A percentile compares a stretch with the other conserved stretches of the same genome.
phyloP scores from a whole-genome alignment of 1,140 invertebrate species.

The Neodiprion virginianus region DNA sequence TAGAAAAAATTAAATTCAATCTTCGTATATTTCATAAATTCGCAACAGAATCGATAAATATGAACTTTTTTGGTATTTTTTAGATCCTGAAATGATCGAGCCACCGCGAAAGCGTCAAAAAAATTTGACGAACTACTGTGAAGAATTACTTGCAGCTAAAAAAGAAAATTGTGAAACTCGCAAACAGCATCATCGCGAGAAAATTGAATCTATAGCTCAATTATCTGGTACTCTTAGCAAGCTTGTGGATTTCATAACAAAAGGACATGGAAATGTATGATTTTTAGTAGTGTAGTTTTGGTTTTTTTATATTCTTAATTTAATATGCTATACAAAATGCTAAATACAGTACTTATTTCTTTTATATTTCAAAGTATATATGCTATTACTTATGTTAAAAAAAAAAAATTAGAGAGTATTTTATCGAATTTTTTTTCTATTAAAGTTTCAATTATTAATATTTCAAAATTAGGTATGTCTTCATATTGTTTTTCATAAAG shows the following conservation, averaged over 20 bases:
- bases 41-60: not conserved
- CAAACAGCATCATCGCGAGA: conserved; percentile 9
- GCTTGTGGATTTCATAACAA: not conserved
- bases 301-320: too few species aligned
- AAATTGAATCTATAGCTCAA: conserved; percentile 8
- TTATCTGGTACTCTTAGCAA: conserved; percentile 3
- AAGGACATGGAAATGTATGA: not conserved
- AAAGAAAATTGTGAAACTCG: conserved; percentile 8
- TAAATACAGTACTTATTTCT: too few species aligned
- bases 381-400: too few species aligned
- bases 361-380: too few species aligned
- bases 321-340: too few species aligned
- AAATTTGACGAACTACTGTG: conserved; percentile 10
- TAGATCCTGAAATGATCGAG: not conserved
- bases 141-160: conserved; percentile 12
- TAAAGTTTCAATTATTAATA: too few species aligned
- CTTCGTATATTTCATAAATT: too few species aligned
- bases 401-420: too few species aligned
- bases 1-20: too few species aligned
- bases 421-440: too few species aligned
- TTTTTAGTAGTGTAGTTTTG: not conserved
- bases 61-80: not conserved
- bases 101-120: conserved; percentile 11
- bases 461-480: too few species aligned
- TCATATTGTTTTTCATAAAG: too few species aligned